These are phyloP conservation scores for Oscheius sp. DNA, from an alignment of 2,888 invertebrate genomes.

Conservation along the genomic window DNA sequence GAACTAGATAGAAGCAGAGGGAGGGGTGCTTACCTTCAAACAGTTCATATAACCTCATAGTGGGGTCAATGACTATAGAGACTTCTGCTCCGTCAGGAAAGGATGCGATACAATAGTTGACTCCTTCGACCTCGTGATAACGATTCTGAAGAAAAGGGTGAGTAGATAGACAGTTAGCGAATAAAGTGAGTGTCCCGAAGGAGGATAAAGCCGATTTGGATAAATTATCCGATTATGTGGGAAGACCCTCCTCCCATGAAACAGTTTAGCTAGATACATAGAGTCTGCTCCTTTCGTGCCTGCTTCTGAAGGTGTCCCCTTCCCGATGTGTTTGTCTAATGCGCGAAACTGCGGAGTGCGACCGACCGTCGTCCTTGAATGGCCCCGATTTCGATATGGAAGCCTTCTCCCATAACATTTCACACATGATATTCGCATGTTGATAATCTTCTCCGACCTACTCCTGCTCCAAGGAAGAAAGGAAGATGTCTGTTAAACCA, in stretches of 20 bases:
- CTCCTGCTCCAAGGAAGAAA: background rate
- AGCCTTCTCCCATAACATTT: conserved; percentile 10
- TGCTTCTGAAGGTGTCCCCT: conserved; percentile 13
- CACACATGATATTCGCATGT: conserved; percentile 13
- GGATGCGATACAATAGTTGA: conserved; percentile 17
- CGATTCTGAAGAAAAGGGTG: conserved; percentile 34
- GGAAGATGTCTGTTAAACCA: background rate
- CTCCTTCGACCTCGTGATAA: conserved; percentile 11
- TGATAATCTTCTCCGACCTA: background rate
- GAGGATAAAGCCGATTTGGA: no score
- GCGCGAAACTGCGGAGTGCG: conserved; percentile 21
- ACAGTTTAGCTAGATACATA: background rate
- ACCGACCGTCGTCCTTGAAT: conserved; percentile 17
- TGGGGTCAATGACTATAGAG: conserved; percentile 10
- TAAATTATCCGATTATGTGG: background rate
- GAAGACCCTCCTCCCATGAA: background rate
- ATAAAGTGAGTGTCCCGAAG: no score
- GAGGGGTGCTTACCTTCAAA: conserved; percentile 30
- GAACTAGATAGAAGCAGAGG: no score
- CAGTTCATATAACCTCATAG: conserved; percentile 15
- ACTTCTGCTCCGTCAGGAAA: conserved; percentile 18
- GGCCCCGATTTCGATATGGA: conserved; percentile 10
- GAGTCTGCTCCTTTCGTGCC: background rate
- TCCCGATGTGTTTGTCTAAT: conserved; percentile 24
- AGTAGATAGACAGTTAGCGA: background rate